Conservation (phyloP, 2,113 vertebrate species). For the Mus spicilegus region DNA sequence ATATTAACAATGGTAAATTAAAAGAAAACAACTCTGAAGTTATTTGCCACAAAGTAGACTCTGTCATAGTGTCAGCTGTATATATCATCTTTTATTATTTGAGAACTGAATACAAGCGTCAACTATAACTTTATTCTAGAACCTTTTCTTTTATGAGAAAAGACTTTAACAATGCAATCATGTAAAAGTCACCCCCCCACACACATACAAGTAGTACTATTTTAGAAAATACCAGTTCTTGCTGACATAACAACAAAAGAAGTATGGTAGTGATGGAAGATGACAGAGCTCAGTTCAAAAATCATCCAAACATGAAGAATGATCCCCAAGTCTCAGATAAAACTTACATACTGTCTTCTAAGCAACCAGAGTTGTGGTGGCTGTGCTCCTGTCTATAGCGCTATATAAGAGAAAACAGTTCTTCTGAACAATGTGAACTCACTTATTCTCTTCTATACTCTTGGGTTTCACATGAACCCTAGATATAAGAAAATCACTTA, state of each 20-base stretch:
- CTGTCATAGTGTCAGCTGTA: background rate
- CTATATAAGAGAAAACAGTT: background rate
- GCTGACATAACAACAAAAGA: background rate
- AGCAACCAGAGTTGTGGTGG: background rate
- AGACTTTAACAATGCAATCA: background rate
- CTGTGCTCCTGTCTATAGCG: background rate
- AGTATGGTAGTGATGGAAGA: background rate
- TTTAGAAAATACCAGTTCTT: slow-evolving; percentile 26
- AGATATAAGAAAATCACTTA: background rate
- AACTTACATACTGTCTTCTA: slow-evolving; percentile 20
- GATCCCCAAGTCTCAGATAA: background rate
- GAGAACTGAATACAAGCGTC: slow-evolving; percentile 1
- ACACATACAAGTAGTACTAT: background rate
- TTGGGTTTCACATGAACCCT: background rate
- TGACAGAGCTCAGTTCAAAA: background rate
- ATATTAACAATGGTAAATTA: background rate
- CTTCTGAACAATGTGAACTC: background rate
- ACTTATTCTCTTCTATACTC: background rate
- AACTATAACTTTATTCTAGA: slow-evolving; percentile 25
- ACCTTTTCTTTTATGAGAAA: background rate
- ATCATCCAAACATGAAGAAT: background rate
- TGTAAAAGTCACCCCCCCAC: background rate
- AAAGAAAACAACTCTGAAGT: background rate
- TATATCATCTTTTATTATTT: background rate
- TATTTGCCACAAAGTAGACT: background rate